Evolutionary conservation across 1,140 invertebrate genomes (phyloP), one percentile per base, ranked within the genome.

Genomic region (Saccostrea echinata): DNA sequence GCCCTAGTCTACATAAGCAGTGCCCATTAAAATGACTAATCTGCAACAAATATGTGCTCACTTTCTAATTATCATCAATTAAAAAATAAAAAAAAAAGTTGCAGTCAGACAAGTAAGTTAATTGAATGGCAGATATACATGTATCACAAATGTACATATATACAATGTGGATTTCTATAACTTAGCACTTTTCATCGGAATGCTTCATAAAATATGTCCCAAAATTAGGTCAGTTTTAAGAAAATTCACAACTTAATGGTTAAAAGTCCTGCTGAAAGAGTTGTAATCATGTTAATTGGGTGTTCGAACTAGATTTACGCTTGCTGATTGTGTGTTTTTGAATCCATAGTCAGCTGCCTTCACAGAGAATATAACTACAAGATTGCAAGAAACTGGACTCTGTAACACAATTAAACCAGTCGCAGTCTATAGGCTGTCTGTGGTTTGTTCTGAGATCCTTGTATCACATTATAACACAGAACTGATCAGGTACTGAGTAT

Each of bases 381-480:
- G 55, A 76, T 76, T 76, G 68, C 68, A 33, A 61, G 27, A 76
- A 30, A 76, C 27, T 76, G 68, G 68, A 76, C 68, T 76, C 68
- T 76, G 55, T 61, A 30, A 13, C 68, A 76, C 68, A 30, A 30
- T 27, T 13, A 30, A 76, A 76, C 68, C 68, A 76, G 24, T 27
- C n/a, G 55, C 55, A 61, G 68, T 76, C 68, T 76, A 11, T 30
- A 12, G 30, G 27, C 55, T 61, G 55, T 61, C 55, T 16, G 3
- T 76, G 68, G 68, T 76, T 76, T 76, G 68, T 76, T 76, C 30
- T 76, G 68, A 76, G 68, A 76, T 76, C 68, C 68, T 76, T 33
- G 68, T 76, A 76, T 76, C 68, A 76, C 68, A 76, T 30, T 33
- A 76, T 76, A 27, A 76, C 68, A 76, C 68, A 76, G 68, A 76